phyloP scores from a whole-genome alignment of 2,888 invertebrate species.

The Lycocerus yunnanus region DNA sequence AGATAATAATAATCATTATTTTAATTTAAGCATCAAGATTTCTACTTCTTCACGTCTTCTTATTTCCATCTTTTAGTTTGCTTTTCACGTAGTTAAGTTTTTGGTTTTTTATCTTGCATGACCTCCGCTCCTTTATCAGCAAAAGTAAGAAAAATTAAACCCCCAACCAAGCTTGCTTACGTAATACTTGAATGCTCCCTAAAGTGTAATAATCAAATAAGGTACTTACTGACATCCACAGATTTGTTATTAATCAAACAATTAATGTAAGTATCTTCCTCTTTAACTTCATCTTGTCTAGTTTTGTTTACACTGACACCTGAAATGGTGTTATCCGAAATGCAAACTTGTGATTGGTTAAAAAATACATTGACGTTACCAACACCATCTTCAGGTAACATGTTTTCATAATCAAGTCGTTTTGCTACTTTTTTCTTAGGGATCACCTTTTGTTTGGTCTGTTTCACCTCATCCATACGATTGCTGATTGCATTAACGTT shows the following conservation, averaged over 20 bases:
- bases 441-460: background rate
- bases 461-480: too few relatives aligned
- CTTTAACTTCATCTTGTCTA: background rate
- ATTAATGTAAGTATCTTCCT: background rate
- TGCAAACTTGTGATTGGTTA: background rate
- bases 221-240: background rate
- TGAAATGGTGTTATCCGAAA: background rate
- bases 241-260: background rate
- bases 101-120: too few relatives aligned
- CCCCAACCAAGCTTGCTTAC: too few relatives aligned
- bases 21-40: too few relatives aligned
- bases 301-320: background rate
- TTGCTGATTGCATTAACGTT: too few relatives aligned
- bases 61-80: too few relatives aligned
- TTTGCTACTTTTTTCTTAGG: background rate
- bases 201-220: background rate
- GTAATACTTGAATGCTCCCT: too few relatives aligned
- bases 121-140: too few relatives aligned
- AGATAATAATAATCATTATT: too few relatives aligned
- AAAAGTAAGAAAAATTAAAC: too few relatives aligned
- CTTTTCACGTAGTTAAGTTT: too few relatives aligned
- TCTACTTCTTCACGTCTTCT: too few relatives aligned
- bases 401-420: background rate
- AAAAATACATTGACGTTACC: background rate
- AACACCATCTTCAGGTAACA: background rate